These are phyloP conservation scores for Desmophyllum pertusum DNA, from an alignment of 92 coral and sea anemone genomes.

Conservation along the genomic window DNA sequence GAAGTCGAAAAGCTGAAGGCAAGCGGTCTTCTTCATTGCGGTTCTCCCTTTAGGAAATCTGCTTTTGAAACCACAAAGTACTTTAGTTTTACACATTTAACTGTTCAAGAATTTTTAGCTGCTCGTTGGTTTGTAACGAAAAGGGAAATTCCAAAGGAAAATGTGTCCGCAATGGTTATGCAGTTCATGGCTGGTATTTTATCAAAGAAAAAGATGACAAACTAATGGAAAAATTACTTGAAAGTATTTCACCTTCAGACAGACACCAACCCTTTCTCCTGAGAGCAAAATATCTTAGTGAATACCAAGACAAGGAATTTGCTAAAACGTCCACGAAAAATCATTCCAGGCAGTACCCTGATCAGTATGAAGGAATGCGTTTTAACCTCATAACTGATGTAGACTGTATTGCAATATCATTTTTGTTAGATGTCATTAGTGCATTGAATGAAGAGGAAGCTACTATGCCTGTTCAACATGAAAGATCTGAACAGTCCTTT, in stretches of 20 bases:
- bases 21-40: conserved; percentile 57
- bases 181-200: conserved; percentile 59
- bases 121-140: conserved; percentile 44
- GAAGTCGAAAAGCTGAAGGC: conserved; percentile 17
- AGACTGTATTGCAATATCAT: conserved; percentile 25
- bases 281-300: conserved; percentile 34
- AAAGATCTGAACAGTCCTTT: neutral
- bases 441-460: conserved; percentile 5
- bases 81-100: conserved; percentile 53
- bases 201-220: conserved; percentile 21
- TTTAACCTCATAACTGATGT: neutral
- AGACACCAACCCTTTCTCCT: conserved; percentile 13
- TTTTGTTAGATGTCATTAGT: conserved; percentile 21
- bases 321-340: neutral
- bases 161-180: conserved; percentile 32
- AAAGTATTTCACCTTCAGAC: conserved; percentile 6
- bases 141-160: conserved; percentile 19
- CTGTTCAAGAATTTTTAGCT: conserved; percentile 58
- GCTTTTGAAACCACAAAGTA: conserved; percentile 22
- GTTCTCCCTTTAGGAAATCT: conserved; percentile 37
- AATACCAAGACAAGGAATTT: conserved; percentile 36
- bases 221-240: conserved; percentile 24
- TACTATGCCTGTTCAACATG: neutral
- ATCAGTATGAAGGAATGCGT: neutral
- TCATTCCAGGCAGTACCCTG: neutral